phyloP scores from a whole-genome alignment of 23 tunicate species.

The Trididemnum clinides region DNA sequence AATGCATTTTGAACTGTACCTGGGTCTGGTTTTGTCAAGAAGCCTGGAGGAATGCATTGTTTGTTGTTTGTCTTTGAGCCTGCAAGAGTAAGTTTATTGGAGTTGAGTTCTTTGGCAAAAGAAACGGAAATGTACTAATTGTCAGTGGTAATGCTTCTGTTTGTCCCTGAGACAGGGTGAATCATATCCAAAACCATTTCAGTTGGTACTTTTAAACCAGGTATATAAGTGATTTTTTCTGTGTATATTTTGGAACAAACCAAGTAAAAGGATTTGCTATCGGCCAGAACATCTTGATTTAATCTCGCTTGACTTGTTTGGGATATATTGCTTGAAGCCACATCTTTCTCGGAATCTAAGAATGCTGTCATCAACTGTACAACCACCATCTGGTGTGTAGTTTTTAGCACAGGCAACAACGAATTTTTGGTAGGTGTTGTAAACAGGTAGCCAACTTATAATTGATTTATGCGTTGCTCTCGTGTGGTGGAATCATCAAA shows the following conservation, averaged over 20 bases:
- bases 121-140: too few relatives aligned
- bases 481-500: constrained; percentile 16
- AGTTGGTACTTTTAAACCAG: neutral
- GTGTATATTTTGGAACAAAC: constrained; percentile 25
- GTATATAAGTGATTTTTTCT: neutral
- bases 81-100: too few relatives aligned
- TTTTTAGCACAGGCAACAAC: too few relatives aligned
- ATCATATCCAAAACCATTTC: constrained; percentile 2
- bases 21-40: too few relatives aligned
- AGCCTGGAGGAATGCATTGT: too few relatives aligned
- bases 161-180: neutral
- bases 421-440: neutral
- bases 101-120: too few relatives aligned
- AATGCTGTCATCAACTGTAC: constrained; percentile 28
- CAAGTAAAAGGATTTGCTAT: constrained; percentile 4
- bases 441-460: neutral
- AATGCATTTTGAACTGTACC: too few relatives aligned
- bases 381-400: too few relatives aligned
- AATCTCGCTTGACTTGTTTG: constrained; percentile 18
- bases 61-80: too few relatives aligned
- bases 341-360: too few relatives aligned
- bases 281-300: constrained; percentile 16
- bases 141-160: constrained; percentile 7
- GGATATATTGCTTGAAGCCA: constrained; percentile 23
- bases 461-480: neutral